Conservation (phyloP, 92 coral and sea anemone genomes). For the Chrysogorgia sp. region DNA sequence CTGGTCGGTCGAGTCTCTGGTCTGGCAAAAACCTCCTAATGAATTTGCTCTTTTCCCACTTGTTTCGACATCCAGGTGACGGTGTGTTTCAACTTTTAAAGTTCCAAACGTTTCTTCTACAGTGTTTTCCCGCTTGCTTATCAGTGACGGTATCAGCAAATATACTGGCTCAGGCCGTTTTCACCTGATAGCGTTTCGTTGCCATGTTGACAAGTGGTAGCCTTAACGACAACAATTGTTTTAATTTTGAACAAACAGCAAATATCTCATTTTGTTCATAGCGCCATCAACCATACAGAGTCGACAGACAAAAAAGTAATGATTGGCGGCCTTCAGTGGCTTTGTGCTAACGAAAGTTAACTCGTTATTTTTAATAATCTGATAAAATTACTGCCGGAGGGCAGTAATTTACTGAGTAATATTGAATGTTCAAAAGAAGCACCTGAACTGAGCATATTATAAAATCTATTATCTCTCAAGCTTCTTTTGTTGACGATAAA, state of each 20-base stretch:
- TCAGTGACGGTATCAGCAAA: not conserved
- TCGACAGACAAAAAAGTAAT: not conserved
- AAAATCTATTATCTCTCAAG: too few relatives aligned
- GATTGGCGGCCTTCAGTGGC: not conserved
- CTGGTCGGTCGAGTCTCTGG: too few relatives aligned
- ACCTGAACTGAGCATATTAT: too few relatives aligned
- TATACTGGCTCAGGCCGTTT: not conserved
- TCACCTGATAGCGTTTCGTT: constrained; percentile 24
- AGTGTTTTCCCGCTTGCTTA: not conserved
- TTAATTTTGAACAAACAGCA: not conserved
- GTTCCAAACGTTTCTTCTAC: too few relatives aligned
- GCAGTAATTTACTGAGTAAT: too few relatives aligned
- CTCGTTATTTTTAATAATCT: too few relatives aligned
- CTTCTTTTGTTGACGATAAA: too few relatives aligned
- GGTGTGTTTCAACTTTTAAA: too few relatives aligned
- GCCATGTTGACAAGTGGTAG: constrained; percentile 18
- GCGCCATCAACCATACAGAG: not conserved
- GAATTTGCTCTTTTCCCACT: not conserved
- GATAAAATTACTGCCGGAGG: too few relatives aligned
- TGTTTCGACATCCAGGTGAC: too few relatives aligned
- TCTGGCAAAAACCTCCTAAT: not conserved
- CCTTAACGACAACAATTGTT: constrained; percentile 28
- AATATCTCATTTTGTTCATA: not conserved
- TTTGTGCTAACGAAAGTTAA: too few relatives aligned
- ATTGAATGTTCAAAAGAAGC: too few relatives aligned